Percentiles rank a stretch among this genome's conserved stretches.
Evolutionary conservation across 2,888 invertebrate genomes (phyloP).

Genomic region (Mesopsocus fuscifrons): DNA sequence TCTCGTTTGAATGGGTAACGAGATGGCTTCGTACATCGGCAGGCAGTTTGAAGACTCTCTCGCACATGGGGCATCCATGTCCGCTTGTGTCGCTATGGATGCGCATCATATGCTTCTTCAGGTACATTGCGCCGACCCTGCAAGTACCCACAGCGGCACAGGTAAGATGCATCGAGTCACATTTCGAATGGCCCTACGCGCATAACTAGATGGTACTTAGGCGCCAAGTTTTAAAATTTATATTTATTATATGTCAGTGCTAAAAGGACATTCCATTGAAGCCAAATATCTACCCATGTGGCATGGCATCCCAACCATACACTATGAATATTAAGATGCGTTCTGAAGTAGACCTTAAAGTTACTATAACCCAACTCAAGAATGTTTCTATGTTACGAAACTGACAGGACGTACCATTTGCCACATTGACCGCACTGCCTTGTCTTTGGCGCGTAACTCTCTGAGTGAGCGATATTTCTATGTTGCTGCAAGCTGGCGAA

Average conservation of each 20-base stretch:
- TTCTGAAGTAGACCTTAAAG: too few relatives aligned
- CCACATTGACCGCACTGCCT: background rate
- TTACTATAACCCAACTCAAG: too few relatives aligned
- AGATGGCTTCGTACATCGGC: background rate
- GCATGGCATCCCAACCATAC: background rate
- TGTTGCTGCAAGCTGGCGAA: background rate
- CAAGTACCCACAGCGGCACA: too few relatives aligned
- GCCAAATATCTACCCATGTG: background rate
- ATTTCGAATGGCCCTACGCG: too few relatives aligned
- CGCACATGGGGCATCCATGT: background rate
- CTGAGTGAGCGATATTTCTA: background rate
- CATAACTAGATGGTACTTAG: too few relatives aligned
- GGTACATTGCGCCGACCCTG: background rate
- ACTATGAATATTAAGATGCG: too few relatives aligned
- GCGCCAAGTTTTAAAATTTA: too few relatives aligned
- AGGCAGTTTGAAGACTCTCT: background rate
- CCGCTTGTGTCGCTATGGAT: background rate
- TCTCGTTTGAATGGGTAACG: slow-evolving; percentile 3
- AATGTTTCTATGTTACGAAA: too few relatives aligned
- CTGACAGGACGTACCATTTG: too few relatives aligned
- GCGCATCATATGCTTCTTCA: background rate
- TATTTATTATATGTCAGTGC: too few relatives aligned
- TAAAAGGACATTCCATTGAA: too few relatives aligned
- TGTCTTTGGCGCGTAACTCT: background rate
- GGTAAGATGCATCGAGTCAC: too few relatives aligned